A percentile compares a stretch with the other conserved stretches of the same genome.
Evolutionary conservation across 2,888 invertebrate species (phyloP).

Genomic region (Nephrocerus scutellatus): DNA sequence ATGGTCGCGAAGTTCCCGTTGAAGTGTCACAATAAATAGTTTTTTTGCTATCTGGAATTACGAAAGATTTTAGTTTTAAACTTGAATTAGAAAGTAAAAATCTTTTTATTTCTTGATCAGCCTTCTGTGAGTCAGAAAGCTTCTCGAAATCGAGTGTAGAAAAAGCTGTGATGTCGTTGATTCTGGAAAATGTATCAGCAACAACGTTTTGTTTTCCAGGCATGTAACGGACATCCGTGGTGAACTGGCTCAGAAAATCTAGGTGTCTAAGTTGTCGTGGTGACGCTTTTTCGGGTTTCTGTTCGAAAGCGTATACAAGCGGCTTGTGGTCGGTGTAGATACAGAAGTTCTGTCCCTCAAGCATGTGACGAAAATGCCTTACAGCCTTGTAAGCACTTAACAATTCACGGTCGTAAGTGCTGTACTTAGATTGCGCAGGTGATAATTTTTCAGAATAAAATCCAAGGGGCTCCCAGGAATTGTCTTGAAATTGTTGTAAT

Average conservation of each 20-base stretch:
- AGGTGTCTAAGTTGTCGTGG: slow-evolving; percentile 6
- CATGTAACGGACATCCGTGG: neutral
- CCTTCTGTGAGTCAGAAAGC: neutral
- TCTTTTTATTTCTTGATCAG: neutral
- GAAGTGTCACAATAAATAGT: slow-evolving; percentile 13
- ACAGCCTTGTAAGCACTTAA: slow-evolving; percentile 1
- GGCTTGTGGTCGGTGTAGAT: slow-evolving; percentile 11
- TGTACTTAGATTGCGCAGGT: slow-evolving; percentile 2
- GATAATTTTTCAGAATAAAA: slow-evolving; percentile 4
- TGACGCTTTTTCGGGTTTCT: slow-evolving; percentile 4
- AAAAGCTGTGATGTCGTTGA: neutral
- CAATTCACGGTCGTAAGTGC: slow-evolving; percentile 9
- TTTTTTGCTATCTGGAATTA: slow-evolving; percentile 3
- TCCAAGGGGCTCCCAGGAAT: slow-evolving; percentile 15
- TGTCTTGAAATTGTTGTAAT: too few species aligned
- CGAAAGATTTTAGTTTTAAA: slow-evolving; percentile 2
- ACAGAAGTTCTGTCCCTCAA: slow-evolving; percentile 6
- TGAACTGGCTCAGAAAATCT: slow-evolving; percentile 5
- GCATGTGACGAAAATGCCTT: slow-evolving; percentile 5
- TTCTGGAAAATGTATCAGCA: slow-evolving; percentile 6
- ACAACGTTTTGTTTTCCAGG: slow-evolving; percentile 7
- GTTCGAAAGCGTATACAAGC: neutral
- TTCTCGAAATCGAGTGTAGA: neutral
- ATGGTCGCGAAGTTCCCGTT: slow-evolving; percentile 9
- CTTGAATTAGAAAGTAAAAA: neutral